Conservation (phyloP, 2,113 vertebrate genomes). For the Mirza zaza region DNA sequence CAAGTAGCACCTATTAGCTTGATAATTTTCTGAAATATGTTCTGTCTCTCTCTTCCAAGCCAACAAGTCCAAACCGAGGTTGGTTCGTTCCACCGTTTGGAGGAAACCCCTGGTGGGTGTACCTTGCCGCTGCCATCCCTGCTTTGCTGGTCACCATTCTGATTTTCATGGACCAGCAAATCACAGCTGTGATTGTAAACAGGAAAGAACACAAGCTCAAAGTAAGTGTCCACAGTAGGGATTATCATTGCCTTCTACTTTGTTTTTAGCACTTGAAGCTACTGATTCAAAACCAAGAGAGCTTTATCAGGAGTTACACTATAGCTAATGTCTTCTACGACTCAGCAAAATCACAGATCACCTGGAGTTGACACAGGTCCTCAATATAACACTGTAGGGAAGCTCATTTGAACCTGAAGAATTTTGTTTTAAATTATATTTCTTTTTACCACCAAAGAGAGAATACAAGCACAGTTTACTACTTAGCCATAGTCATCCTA, state of each 20-base stretch:
- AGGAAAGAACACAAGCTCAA: constrained; percentile 98
- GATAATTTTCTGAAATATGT: not conserved
- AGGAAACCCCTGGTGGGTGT: constrained; percentile 99
- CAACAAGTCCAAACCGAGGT: constrained; percentile 93
- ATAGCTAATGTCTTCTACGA: not conserved
- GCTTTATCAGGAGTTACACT: not conserved
- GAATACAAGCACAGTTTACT: not conserved
- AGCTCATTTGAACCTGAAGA: not conserved
- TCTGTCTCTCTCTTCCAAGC: constrained; percentile 83
- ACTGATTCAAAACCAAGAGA: not conserved
- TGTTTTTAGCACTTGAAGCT: not conserved
- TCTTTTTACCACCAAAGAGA: not conserved
- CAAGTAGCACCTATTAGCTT: not conserved
- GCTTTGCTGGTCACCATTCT: constrained; percentile 97
- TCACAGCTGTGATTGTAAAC: constrained; percentile 98
- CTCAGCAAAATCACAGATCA: not conserved
- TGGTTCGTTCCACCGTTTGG: constrained; percentile 97
- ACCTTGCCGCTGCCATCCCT: constrained; percentile 92
- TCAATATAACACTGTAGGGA: not conserved
- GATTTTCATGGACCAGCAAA: constrained; percentile 99
- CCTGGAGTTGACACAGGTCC: not conserved
- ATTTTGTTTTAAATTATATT: not conserved
- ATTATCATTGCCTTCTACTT: not conserved
- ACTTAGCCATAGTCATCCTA: not conserved
- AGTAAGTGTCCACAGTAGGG: constrained; percentile 79